These are phyloP conservation scores for Sorex araneus DNA, from an alignment of 2,113 vertebrate genomes.

Conservation along the genomic window DNA sequence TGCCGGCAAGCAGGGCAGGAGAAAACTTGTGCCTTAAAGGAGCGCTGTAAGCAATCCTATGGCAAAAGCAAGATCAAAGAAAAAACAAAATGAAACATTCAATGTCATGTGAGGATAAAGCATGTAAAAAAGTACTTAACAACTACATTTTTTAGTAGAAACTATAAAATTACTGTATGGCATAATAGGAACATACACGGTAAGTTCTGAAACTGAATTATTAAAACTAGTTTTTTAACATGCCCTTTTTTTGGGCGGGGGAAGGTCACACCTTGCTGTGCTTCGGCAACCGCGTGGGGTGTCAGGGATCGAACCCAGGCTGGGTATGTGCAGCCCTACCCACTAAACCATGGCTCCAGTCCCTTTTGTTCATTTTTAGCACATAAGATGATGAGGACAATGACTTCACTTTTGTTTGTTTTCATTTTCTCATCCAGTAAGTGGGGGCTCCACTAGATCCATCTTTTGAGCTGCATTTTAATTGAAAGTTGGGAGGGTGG, in stretches of 20 bases:
- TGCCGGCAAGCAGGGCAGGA: constrained; percentile 98
- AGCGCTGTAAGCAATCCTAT: constrained; percentile 97
- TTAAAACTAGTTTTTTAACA: background rate
- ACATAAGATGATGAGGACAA: background rate
- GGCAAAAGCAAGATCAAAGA: background rate
- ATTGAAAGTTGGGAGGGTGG: too few relatives aligned
- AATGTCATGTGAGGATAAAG: constrained; percentile 8
- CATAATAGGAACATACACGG: background rate
- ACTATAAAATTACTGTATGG: constrained; percentile 14
- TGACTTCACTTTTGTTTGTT: background rate
- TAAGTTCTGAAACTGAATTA: background rate
- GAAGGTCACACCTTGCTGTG: too few relatives aligned
- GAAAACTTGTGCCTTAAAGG: constrained; percentile 97
- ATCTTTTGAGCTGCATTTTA: too few relatives aligned
- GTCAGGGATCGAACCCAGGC: too few relatives aligned
- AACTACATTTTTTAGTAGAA: constrained; percentile 30
- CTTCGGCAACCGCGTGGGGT: too few relatives aligned
- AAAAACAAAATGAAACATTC: background rate
- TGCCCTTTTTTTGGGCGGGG: background rate
- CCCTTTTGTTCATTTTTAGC: too few relatives aligned
- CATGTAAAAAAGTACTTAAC: constrained; percentile 14
- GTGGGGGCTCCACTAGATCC: background rate
- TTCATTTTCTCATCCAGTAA: constrained; percentile 38
- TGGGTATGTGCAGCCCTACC: too few relatives aligned
- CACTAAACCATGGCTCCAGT: too few relatives aligned